Percentiles rank a stretch among this genome's conserved stretches.
These are phyloP conservation scores for Stomatorhinus ivindoensis DNA, from an alignment of 2,113 vertebrate genomes.

Conservation along the genomic window DNA sequence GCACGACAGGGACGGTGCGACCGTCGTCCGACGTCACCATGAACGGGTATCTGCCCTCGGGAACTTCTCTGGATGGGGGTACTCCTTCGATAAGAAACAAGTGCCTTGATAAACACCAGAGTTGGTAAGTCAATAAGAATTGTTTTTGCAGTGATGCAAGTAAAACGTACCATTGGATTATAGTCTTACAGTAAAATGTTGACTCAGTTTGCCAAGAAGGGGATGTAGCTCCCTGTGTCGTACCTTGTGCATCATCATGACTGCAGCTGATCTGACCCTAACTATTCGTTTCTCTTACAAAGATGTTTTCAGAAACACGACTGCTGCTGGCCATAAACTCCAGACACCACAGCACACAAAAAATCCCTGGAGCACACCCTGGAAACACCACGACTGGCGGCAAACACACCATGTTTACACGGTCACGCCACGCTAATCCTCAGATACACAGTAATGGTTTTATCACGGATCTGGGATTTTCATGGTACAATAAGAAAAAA, in stretches of 20 bases:
- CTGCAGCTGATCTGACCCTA: not conserved
- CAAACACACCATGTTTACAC: not conserved
- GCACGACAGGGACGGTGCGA: conserved; percentile 77
- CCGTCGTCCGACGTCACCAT: conserved; percentile 69
- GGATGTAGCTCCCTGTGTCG: not conserved
- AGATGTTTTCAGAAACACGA: too few species aligned
- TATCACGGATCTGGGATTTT: not conserved
- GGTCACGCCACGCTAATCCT: not conserved
- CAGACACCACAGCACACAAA: not conserved
- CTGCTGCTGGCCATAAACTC: not conserved
- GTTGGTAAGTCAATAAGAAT: not conserved
- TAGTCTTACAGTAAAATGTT: not conserved
- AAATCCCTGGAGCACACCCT: not conserved
- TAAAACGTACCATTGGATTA: not conserved
- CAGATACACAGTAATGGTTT: not conserved
- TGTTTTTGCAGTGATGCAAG: not conserved
- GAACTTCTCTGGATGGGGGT: conserved; percentile 67
- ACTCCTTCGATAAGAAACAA: conserved; percentile 49
- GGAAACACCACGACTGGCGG: not conserved
- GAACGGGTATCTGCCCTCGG: conserved; percentile 72
- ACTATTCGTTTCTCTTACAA: not conserved
- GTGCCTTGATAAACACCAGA: not conserved
- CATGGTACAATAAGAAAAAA: not conserved
- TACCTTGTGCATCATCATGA: not conserved
- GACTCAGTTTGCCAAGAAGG: not conserved